Evolutionary conservation across 2,797 vertebrate genomes (phyloP), one percentile per base, ranked within the genome.

Genomic region (Rachycentron canadum): DNA sequence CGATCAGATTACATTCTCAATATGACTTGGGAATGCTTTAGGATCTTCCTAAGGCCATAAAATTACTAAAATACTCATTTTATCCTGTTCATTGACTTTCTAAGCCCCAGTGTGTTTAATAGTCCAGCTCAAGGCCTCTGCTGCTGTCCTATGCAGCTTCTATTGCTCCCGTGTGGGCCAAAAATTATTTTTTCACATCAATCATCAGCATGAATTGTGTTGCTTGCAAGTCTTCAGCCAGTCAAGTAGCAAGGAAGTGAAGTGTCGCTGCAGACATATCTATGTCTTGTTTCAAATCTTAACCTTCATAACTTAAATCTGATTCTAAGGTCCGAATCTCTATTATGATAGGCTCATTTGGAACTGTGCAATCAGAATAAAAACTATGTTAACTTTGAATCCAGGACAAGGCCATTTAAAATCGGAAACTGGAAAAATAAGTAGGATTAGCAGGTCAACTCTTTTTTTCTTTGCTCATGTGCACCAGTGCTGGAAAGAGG

Each of bases 391-490:
- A 64, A 55, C 26, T 26, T 34, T 63, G 25, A 76, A 68, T 61
- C 40, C 28, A 13, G 60, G 25, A 41, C 16, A 13, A 47, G 28
- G 7, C 28, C 23, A 23, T 59, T 71, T 45, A 4, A 63, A 60
- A 63, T 32, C 4, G 30, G 77, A 16, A 30, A 71, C 32, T 32
- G 13, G 14, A 28, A 28, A 28, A 28, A 52, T 13, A 50, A 60
- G 16, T 5, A 38, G 47, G 57, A 17, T 8, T 43, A 1, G 30
- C 30, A n/a, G 53, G 34, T 79, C 17, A 34, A 4, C 36, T 34
- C 13, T 59, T 32, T 26, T 70, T 80, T 71, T 49, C n/a, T 49
- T 56, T 77, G 45, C 28, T 66, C n/a, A 58, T 49, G 41, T 64
- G 53, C 28, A 45, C 34, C 17, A 30, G 4, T 32, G 34, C 36